These are phyloP conservation scores for Ips nitidus DNA, from an alignment of 1,140 invertebrate species.

Conservation along the genomic window DNA sequence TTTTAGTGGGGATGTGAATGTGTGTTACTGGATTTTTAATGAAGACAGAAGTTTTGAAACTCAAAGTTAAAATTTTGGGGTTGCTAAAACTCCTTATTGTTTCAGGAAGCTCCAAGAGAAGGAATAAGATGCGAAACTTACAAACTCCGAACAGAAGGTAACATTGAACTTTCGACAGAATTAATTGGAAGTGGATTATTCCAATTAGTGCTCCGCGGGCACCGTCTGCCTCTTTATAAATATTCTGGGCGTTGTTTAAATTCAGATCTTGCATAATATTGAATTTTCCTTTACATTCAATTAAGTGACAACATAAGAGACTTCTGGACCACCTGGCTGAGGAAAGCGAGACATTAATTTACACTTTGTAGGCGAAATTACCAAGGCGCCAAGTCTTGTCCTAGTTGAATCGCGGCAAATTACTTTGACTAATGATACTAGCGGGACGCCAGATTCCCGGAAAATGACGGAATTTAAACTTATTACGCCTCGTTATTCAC, in stretches of 20 bases:
- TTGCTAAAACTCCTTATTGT: constrained; percentile 16
- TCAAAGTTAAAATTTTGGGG: too few species aligned
- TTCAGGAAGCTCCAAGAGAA: constrained; percentile 19
- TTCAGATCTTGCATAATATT: constrained; percentile 44
- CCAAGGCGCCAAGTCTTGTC: constrained; percentile 6
- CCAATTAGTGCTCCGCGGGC: constrained; percentile 48
- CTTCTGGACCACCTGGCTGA: neutral
- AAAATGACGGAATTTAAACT: constrained; percentile 31
- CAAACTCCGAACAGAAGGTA: constrained; percentile 44
- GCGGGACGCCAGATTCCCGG: constrained; percentile 24
- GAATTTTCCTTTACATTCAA: constrained; percentile 37
- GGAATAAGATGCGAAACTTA: constrained; percentile 33
- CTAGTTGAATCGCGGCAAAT: constrained; percentile 9
- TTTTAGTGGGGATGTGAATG: too few species aligned
- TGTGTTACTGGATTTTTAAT: too few species aligned
- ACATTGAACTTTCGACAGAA: constrained; percentile 48
- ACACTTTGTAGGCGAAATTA: constrained; percentile 8
- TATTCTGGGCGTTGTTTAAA: constrained; percentile 49
- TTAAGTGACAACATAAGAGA: constrained; percentile 6
- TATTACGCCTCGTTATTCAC: constrained; percentile 25
- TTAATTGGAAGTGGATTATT: constrained; percentile 52
- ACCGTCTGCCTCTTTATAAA: constrained; percentile 47
- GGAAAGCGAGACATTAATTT: neutral
- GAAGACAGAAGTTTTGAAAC: too few species aligned
- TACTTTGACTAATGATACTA: constrained; percentile 29